Percentiles rank a stretch among this genome's conserved stretches.
These are phyloP conservation scores for Papilio protenor DNA, from an alignment of 2,888 invertebrate species.

Conservation along the genomic window DNA sequence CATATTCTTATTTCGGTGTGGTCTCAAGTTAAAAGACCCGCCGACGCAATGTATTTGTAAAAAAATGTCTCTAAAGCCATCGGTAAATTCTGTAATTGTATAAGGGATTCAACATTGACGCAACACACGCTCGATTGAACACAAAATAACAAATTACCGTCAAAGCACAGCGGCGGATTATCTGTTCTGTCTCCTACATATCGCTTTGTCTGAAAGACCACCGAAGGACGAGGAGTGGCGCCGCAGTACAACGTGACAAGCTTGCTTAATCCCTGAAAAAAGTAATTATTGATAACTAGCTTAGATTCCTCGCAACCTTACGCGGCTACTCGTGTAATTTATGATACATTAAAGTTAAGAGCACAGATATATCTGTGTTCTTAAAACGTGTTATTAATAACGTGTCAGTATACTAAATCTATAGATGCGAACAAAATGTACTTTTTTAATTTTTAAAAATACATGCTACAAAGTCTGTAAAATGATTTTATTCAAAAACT, in stretches of 20 bases:
- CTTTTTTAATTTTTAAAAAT: too few relatives aligned
- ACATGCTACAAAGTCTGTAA: background rate
- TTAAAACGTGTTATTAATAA: too few relatives aligned
- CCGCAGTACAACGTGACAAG: background rate
- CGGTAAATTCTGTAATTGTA: background rate
- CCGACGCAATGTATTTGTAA: background rate
- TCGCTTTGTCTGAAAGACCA: slow-evolving; percentile 23
- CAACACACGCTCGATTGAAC: slow-evolving; percentile 38
- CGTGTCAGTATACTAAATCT: too few relatives aligned
- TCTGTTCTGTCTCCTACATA: slow-evolving; percentile 13
- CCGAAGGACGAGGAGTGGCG: background rate
- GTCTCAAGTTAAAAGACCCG: background rate
- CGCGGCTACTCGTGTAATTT: too few relatives aligned
- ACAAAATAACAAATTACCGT: background rate
- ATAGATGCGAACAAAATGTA: too few relatives aligned
- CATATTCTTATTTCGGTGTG: slow-evolving; percentile 19
- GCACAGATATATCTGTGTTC: too few relatives aligned
- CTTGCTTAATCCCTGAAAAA: background rate
- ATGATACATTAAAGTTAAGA: too few relatives aligned
- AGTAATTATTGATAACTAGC: too few relatives aligned
- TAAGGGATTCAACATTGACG: slow-evolving; percentile 24
- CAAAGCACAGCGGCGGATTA: slow-evolving; percentile 18
- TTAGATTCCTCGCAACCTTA: too few relatives aligned
- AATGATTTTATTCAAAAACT: background rate
- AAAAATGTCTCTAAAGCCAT: slow-evolving; percentile 20